These are phyloP conservation scores for Atta cephalotes DNA, from an alignment of 1,140 invertebrate species.

Conservation along the genomic window DNA sequence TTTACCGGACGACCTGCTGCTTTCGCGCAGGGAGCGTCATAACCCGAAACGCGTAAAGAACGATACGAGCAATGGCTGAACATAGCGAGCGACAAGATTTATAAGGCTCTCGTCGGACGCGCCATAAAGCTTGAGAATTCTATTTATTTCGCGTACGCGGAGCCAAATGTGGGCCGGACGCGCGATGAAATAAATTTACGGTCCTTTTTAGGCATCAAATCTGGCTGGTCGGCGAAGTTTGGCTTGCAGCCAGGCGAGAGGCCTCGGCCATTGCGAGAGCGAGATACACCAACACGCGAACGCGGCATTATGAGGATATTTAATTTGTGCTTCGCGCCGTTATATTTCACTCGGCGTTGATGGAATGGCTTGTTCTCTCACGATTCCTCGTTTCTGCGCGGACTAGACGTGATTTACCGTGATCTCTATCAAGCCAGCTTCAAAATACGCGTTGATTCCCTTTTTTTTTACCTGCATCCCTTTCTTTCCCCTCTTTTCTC, in stretches of 20 bases:
- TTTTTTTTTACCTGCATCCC: neutral
- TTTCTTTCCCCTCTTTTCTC: neutral
- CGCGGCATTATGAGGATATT: constrained; percentile 77
- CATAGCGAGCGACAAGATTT: constrained; percentile 64
- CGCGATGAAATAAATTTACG: constrained; percentile 77
- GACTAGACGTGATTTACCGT: constrained; percentile 67
- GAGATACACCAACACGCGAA: constrained; percentile 69
- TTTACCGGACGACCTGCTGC: neutral
- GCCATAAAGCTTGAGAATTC: constrained; percentile 74
- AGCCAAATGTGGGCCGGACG: constrained; percentile 73
- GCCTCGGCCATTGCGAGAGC: constrained; percentile 57
- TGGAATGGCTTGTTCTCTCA: constrained; percentile 74
- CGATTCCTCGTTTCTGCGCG: constrained; percentile 63
- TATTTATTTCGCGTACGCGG: constrained; percentile 71
- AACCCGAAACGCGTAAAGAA: constrained; percentile 51
- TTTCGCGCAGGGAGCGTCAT: neutral
- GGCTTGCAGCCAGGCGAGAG: constrained; percentile 68
- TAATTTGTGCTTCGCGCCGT: constrained; percentile 77
- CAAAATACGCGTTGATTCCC: constrained; percentile 34
- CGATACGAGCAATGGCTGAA: constrained; percentile 27
- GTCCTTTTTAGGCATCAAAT: constrained; percentile 78
- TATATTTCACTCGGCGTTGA: constrained; percentile 75
- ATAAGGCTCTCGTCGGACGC: constrained; percentile 63
- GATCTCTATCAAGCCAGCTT: constrained; percentile 62
- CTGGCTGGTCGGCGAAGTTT: constrained; percentile 74